Base-by-base conservation (phyloP, 2,113 vertebrate species). In the Brachirus orientalis region DNA sequence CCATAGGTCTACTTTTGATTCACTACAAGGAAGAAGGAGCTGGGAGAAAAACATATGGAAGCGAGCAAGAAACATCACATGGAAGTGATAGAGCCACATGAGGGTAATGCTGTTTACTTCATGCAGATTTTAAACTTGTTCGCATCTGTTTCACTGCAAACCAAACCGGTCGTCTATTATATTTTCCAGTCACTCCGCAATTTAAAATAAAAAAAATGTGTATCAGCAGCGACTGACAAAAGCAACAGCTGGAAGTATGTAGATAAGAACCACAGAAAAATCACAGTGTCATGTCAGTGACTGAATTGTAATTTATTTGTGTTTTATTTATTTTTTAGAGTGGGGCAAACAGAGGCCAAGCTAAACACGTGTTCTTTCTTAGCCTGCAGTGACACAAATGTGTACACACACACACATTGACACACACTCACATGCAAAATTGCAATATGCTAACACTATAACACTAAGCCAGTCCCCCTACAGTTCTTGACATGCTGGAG, bases 341-440 rank as follows among this genome's bases (percentile, higher is more conserved):
- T 38, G 41, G 69, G 64, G 44, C 48, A 59, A 14, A 41, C 63
- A 73, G 46, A 84, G 79, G 80, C 83, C 79, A 86, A 64, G 55
- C 48, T 45, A 44, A 87, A 85, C 83, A 86, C 72, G 79, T 88
- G 82, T 77, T 88, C 70, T 28, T 53, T 63, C 60, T 80, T 82
- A 84, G 63, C 76, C 76, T 9, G 54, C 48, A 74, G 79, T 85
- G 72, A 85, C 77, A 88, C 62, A 75, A 72, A 63, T 77, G 50
- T 61, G 58, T 54, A 48, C 63, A 63, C 28, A 67, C 63, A 43
- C 28, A 16, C 5, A 36, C 8, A 38, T 16, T 18, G 47, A 57
- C 54, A 46, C 40, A 58, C 12, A 54, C 13, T 53, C 47, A 71
- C 28, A 56, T 59, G 37, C 66, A 83, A 59, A 73, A 72, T 70